Percentiles rank a stretch among this genome's conserved stretches.
These are phyloP conservation scores for Syndactyla subalaris DNA, from an alignment of 2,797 vertebrate species.

Conservation along the genomic window DNA sequence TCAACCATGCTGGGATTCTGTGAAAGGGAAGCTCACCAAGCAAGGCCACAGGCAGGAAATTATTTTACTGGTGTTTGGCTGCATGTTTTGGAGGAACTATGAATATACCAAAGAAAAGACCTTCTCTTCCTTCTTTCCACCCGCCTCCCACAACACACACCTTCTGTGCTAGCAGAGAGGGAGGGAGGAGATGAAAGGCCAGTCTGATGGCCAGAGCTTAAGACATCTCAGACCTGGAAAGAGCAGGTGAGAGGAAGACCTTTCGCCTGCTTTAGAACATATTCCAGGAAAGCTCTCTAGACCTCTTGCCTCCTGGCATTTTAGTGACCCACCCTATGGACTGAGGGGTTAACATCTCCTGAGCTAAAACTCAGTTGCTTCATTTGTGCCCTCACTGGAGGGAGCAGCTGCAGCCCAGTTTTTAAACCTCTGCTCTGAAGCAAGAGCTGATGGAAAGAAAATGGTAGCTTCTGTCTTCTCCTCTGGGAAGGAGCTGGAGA, in stretches of 20 bases:
- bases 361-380: neutral
- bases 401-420: neutral
- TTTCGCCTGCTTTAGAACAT: neutral
- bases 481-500: conserved; percentile 33
- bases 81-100: neutral
- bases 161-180: neutral
- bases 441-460: neutral
- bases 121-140: neutral
- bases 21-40: neutral
- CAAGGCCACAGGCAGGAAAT: neutral
- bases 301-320: neutral
- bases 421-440: neutral
- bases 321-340: neutral
- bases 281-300: neutral
- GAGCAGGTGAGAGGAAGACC: neutral
- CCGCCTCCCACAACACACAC: neutral
- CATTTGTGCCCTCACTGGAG: neutral
- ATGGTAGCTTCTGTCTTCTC: neutral
- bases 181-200: neutral
- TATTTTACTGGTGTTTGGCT: neutral
- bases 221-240: neutral
- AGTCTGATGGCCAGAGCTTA: neutral
- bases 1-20: neutral
- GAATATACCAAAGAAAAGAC: neutral
- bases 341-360: neutral